Base-by-base conservation (phyloP, 2,113 vertebrate genomes). In the Peromyscus maniculatus region DNA sequence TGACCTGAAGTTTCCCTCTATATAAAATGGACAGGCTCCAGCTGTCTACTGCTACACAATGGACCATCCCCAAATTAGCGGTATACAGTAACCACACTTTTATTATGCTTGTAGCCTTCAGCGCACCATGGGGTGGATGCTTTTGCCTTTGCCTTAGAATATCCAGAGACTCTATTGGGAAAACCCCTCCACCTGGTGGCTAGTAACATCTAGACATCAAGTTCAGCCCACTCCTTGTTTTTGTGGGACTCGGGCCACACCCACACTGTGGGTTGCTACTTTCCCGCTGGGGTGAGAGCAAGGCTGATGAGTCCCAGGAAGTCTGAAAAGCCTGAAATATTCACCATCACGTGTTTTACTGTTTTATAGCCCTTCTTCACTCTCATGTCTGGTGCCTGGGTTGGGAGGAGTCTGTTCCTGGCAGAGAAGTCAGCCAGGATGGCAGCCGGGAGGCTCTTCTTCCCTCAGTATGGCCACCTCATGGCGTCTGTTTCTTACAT, bases 401-500 rank as follows among this genome's bases (percentile, higher is more conserved):
- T 28, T 84, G 62, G 31, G 43, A 36, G 3, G 36, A 55, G 28
- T 46, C 55, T 9, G 57, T 69, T 31, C n/a, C 64, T 4, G 13
- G 17, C 21, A 6, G 62, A 55, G 75, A 16, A 26, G 52, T 71
- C 57, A 11, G 0, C 0, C 1, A 36, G 52, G 33, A 1, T 4
- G 4, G 16, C 3, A 3, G 1, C 6, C 0, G 1, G 26, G 28
- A 72, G 46, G 59, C 82, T 75, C 43, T 64, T 11, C 64, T 95
- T 87, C 84, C 75, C 43, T 43, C 59, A 43, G 0, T 49, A 24
- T 69, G n/a, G 80, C 69, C 7, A 24, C 90, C 43, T 71, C 57
- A 11, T 22, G 0, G 0, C 12, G 6, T 10, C 15, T 75, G 49
- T 16, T 39, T 33, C 86, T 43, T 15, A 3, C 21, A 0, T 1